Conservation (phyloP, 2,113 vertebrate species). For the Silurus glanis region DNA sequence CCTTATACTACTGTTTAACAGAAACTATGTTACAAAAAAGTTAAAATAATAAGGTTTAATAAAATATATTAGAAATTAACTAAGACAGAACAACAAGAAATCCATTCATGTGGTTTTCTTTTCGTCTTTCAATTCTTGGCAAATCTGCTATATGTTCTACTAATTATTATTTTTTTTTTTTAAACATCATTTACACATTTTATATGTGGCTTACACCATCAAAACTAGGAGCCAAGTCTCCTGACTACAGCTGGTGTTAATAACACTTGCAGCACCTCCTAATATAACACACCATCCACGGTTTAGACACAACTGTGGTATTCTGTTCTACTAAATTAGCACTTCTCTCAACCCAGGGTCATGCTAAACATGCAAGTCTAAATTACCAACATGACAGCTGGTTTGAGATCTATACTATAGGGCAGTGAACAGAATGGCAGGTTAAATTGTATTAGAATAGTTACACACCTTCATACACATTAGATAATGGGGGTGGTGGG, state of each 20-base stretch:
- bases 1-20: not conserved
- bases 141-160: not conserved
- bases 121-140: not conserved
- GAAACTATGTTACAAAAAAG: too few relatives aligned
- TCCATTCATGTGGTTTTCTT: not conserved
- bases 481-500: not conserved
- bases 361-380: not conserved
- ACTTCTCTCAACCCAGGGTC: not conserved
- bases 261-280: not conserved
- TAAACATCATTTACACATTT: not conserved
- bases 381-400: not conserved
- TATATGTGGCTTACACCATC: not conserved
- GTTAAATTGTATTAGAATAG: not conserved
- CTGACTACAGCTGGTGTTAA: not conserved
- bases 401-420: not conserved
- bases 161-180: not conserved
- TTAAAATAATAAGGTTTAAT: too few relatives aligned
- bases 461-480: not conserved
- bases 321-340: not conserved
- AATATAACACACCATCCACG: not conserved
- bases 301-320: slow-evolving; percentile 7
- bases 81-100: not conserved
- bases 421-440: not conserved
- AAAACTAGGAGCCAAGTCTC: not conserved
- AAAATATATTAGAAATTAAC: too few relatives aligned